Percentiles rank a stretch among this genome's conserved stretches.
Conservation (phyloP, 2,113 vertebrate genomes). For the Ivindomyrus marchei region DNA sequence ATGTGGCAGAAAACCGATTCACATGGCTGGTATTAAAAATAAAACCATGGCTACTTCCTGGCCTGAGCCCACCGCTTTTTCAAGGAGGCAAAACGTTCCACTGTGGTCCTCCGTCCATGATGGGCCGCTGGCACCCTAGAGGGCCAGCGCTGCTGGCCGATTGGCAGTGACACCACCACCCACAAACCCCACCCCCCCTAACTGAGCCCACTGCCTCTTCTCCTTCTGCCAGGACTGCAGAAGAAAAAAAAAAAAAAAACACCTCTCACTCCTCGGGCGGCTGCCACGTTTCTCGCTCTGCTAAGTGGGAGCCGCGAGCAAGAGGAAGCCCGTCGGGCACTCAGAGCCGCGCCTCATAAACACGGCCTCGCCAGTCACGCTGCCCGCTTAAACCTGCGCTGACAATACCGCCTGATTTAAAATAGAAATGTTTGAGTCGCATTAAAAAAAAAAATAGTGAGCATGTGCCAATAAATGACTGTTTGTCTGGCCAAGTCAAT, state of each 20-base stretch:
- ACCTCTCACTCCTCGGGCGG: neutral
- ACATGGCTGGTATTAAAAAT: neutral
- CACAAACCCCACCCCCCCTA: neutral
- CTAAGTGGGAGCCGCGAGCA: neutral
- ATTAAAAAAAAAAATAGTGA: neutral
- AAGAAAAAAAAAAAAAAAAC: neutral
- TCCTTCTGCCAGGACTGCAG: neutral
- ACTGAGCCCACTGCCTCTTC: conserved; percentile 23
- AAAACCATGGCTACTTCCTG: neutral
- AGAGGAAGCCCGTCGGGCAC: neutral
- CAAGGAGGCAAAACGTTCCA: neutral
- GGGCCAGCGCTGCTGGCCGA: neutral
- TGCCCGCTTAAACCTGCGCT: neutral
- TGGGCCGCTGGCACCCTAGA: neutral
- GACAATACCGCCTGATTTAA: neutral
- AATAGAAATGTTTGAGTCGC: neutral
- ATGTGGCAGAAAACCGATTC: neutral
- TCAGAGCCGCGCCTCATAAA: neutral
- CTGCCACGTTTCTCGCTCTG: neutral
- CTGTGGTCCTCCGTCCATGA: neutral
- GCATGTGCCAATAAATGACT: neutral
- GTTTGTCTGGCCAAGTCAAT: neutral
- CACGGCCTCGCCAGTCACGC: neutral
- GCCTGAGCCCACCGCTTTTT: neutral
- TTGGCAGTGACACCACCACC: neutral